A percentile compares a stretch with the other conserved stretches of the same genome.
These are phyloP conservation scores for Epinephelus lanceolatus DNA, from an alignment of 2,113 vertebrate genomes.

Conservation along the genomic window DNA sequence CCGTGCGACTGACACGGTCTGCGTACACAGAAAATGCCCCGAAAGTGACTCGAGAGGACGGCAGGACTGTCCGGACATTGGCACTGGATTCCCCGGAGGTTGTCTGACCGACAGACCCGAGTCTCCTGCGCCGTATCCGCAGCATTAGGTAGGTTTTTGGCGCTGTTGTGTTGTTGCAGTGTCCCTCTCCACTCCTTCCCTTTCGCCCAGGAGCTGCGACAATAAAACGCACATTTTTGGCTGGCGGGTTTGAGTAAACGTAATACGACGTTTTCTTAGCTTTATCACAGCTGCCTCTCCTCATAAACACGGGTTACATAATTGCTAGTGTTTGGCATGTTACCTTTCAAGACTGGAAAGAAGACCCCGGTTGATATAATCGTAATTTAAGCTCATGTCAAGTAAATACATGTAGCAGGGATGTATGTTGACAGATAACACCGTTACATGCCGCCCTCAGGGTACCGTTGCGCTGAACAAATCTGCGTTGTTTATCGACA, in stretches of 20 bases:
- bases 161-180: constrained; percentile 27
- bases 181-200: constrained; percentile 41
- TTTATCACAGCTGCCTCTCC: accelerated
- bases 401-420: background rate
- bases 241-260: background rate
- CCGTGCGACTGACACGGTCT: background rate
- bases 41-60: constrained; percentile 50
- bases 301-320: constrained; percentile 33
- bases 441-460: constrained; percentile 12
- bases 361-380: background rate
- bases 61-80: constrained; percentile 33
- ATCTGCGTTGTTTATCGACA: background rate
- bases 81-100: constrained; percentile 27
- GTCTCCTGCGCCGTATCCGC: constrained; percentile 59
- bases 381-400: background rate
- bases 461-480: background rate
- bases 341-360: background rate
- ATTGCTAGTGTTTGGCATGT: constrained; percentile 20
- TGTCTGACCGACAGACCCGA: constrained; percentile 27
- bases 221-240: constrained; percentile 23
- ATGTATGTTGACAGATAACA: constrained; percentile 11
- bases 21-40: constrained; percentile 44
- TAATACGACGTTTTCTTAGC: background rate
- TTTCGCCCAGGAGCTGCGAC: constrained; percentile 34
- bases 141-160: constrained; percentile 75